A percentile compares a stretch with the other conserved stretches of the same genome.
These are phyloP conservation scores for Tanypteryx hageni DNA, from an alignment of 2,888 invertebrate species.

Conservation along the genomic window DNA sequence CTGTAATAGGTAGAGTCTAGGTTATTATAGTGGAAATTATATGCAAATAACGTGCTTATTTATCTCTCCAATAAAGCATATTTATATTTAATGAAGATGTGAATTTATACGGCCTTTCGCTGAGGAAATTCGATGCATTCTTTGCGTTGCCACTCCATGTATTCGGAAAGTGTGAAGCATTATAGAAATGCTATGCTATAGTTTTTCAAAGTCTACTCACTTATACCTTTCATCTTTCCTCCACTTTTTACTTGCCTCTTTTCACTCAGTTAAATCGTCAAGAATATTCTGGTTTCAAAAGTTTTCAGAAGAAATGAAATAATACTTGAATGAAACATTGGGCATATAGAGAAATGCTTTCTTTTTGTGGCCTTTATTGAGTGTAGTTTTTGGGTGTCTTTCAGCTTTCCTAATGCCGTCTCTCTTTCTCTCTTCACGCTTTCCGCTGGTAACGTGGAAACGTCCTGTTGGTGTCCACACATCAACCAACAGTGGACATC, in stretches of 20 bases:
- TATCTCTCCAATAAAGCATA: not conserved
- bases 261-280: not conserved
- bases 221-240: constrained; percentile 38
- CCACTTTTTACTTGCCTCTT: constrained; percentile 1
- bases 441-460: constrained; percentile 75
- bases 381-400: constrained; percentile 66
- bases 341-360: constrained; percentile 60
- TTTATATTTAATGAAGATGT: not conserved
- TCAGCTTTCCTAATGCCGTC: constrained; percentile 69
- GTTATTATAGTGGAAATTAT: not conserved
- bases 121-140: not conserved
- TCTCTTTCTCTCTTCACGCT: constrained; percentile 70
- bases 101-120: not conserved
- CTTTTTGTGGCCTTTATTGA: constrained; percentile 54
- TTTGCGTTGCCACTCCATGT: not conserved
- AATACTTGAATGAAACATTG: constrained; percentile 10
- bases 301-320: not conserved
- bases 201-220: constrained; percentile 1
- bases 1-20: constrained; percentile 9
- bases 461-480: constrained; percentile 78
- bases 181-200: not conserved
- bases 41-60: not conserved
- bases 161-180: not conserved
- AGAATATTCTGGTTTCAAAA: not conserved
- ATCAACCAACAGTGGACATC: constrained; percentile 92